Conservation (phyloP, 2,888 invertebrate genomes). For the Rotaria magnacalcarata region DNA sequence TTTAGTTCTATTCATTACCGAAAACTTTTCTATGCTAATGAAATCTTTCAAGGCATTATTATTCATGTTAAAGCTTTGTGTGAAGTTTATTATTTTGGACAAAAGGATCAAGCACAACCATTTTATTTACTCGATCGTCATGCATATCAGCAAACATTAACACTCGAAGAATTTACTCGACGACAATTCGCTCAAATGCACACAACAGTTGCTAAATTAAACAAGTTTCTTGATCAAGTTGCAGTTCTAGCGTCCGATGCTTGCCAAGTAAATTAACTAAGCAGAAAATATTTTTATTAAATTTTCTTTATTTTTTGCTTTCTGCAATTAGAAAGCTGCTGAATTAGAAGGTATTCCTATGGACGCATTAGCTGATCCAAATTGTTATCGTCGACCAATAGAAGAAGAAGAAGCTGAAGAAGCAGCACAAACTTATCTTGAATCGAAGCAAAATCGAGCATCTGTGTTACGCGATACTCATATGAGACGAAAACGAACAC, state of each 20-base stretch:
- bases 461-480: conserved; percentile 7
- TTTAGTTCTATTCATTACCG: conserved; percentile 14
- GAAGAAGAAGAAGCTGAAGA: neutral
- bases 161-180: conserved; percentile 38
- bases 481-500: conserved; percentile 28
- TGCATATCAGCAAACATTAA: conserved; percentile 27
- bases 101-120: conserved; percentile 20
- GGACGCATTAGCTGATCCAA: conserved; percentile 37
- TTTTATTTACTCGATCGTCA: conserved; percentile 2
- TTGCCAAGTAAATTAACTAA: conserved; percentile 15
- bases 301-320: no score
- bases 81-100: conserved; percentile 39
- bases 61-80: conserved; percentile 43
- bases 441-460: conserved; percentile 36
- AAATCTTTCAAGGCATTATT: conserved; percentile 42
- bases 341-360: conserved; percentile 44
- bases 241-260: conserved; percentile 36
- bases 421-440: neutral
- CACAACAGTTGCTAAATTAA: conserved; percentile 32
- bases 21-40: conserved; percentile 42
- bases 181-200: conserved; percentile 38
- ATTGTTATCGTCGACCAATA: neutral
- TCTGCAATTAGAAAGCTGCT: neutral
- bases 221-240: conserved; percentile 34
- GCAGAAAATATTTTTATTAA: no score